Base-by-base conservation (phyloP, 1,140 invertebrate genomes). In the Planococcus citri region DNA sequence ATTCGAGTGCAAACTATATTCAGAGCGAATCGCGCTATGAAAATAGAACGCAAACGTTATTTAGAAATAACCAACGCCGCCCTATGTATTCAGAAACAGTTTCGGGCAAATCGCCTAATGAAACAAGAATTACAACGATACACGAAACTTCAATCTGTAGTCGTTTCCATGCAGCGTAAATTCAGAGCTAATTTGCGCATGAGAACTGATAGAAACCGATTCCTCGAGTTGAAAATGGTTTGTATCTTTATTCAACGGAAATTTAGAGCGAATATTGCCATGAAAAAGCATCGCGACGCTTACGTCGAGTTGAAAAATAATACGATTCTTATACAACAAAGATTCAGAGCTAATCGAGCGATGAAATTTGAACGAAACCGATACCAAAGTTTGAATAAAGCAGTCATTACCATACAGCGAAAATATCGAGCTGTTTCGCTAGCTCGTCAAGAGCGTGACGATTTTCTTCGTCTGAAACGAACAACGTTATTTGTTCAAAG, bases 81-180 rank as follows among this genome's bases (percentile, higher is more conserved):
- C 0, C 73, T 73, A 24, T 72, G 72, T 14, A 72, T 84, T n/a
- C 81, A 84, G 73, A 69, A 71, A 61, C 75, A 77, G 72, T 83
- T 78, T 73, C 69, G 73, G 20, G 77, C 20, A 9, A 38, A 38
- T n/a, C 14, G 76, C 24, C 20, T 64, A 37, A 77, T 75, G 75
- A 73, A 76, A 8, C 68, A 72, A 71, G 71, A 75, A 17, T 76
- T 72, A 70, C 41, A 41, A 10, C 20, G 67, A 9, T 81, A 74
- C 69, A 27, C 75, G 17, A 57, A 12, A 33, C 70, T 81, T 22
- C 75, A 70, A 75, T 70, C 74, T 10, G 82, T 84, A 2, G 83
- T 83, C 1, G 81, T 75, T 33, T 75, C 75, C 20, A 85, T 87
- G 37, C 84, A 87, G 74, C 74, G 74, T 74, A 78, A 79, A 79